These are phyloP conservation scores for Cyclura pinguis DNA, from an alignment of 2,797 vertebrate genomes.

Conservation along the genomic window DNA sequence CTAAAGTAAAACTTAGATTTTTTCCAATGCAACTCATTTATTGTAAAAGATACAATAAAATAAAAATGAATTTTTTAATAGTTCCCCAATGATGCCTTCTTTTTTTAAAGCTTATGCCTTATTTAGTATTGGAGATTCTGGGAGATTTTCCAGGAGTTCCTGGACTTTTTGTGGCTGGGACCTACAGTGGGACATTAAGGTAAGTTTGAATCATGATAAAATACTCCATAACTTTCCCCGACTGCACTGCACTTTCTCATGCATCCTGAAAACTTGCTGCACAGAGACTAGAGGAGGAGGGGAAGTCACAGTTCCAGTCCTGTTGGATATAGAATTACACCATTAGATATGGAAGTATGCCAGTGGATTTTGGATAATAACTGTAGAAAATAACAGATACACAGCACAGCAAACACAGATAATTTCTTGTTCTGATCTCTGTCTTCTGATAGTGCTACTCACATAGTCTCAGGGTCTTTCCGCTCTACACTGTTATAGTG, in stretches of 20 bases:
- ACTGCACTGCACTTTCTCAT: no score
- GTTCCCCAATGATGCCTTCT: slow-evolving; percentile 56
- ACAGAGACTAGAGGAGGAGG: no score
- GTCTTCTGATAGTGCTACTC: no score
- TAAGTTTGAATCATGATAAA: slow-evolving; percentile 63
- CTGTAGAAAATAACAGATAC: no score
- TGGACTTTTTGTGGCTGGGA: slow-evolving; percentile 89
- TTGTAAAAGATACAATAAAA: slow-evolving; percentile 13
- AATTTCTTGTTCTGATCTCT: neutral
- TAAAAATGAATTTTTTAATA: slow-evolving; percentile 20
- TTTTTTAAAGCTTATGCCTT: slow-evolving; percentile 91
- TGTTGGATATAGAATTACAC: no score
- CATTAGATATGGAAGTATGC: no score
- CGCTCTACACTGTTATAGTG: no score
- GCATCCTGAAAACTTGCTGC: no score
- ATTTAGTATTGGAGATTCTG: slow-evolving; percentile 92
- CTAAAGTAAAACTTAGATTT: neutral
- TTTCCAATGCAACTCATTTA: neutral
- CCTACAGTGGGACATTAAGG: slow-evolving; percentile 92
- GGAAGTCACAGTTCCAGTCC: no score
- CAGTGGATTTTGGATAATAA: no score
- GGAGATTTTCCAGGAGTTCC: slow-evolving; percentile 89
- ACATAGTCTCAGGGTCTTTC: neutral
- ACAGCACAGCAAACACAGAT: neutral
- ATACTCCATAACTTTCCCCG: no score